Evolutionary conservation across 1,140 invertebrate genomes (phyloP).

Genomic region (Tetramorium alpestre): DNA sequence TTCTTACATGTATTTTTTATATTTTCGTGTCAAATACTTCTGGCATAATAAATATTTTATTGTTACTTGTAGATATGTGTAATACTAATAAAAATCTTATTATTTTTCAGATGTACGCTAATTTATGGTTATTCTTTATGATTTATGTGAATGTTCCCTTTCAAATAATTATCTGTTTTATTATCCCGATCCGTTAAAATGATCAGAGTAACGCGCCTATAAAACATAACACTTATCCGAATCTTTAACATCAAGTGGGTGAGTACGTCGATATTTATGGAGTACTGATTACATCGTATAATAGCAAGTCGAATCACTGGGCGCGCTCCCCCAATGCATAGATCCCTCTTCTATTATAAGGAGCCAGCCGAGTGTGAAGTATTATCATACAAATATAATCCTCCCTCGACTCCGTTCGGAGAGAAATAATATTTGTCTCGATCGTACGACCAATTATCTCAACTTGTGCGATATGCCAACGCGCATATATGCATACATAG

Average conservation of each 20-base stretch:
- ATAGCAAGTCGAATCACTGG: conserved; percentile 68
- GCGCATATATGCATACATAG: conserved; percentile 26
- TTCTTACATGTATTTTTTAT: not conserved
- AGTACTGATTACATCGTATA: conserved; percentile 73
- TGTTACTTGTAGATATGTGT: not conserved
- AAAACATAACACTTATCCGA: conserved; percentile 47
- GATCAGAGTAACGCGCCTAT: conserved; percentile 35
- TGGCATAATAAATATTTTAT: not conserved
- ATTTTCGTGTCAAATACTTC: not conserved
- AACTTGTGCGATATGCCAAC: conserved; percentile 71
- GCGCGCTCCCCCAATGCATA: conserved; percentile 46
- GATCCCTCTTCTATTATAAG: conserved; percentile 63
- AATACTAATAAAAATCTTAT: not conserved
- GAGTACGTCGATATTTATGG: conserved; percentile 71
- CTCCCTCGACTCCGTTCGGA: conserved; percentile 50
- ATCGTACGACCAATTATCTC: conserved; percentile 74
- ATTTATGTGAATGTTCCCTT: not conserved
- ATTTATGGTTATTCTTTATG: not conserved
- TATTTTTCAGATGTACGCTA: not conserved
- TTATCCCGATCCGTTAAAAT: conserved; percentile 16
- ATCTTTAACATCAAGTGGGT: conserved; percentile 47
- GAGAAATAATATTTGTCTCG: conserved; percentile 74
- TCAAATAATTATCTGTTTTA: conserved; percentile 13
- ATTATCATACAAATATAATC: conserved; percentile 77
- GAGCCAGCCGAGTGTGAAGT: conserved; percentile 61